Percentiles rank a stretch among this genome's conserved stretches.
phyloP scores from a whole-genome alignment of 2,113 vertebrate species.

The Pseudopipra pipra region DNA sequence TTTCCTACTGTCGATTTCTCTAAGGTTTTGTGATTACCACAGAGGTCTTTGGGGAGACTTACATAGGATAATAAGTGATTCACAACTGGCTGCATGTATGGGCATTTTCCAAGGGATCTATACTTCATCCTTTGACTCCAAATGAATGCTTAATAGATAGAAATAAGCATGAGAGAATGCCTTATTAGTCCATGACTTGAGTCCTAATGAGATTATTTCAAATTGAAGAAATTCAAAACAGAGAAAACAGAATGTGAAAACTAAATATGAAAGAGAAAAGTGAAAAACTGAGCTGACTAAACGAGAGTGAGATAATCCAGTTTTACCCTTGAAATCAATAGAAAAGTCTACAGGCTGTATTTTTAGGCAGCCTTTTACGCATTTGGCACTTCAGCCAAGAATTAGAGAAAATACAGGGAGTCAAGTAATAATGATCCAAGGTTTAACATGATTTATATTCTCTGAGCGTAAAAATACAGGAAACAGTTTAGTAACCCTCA shows the following conservation, averaged over 20 bases:
- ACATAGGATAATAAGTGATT: not conserved
- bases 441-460: not conserved
- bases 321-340: slow-evolving; percentile 3
- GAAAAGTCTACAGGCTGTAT: not conserved
- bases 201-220: not conserved
- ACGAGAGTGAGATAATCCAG: not conserved
- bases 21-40: not conserved
- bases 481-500: not conserved
- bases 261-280: not conserved
- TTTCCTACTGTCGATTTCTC: not conserved
- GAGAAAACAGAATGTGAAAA: not conserved
- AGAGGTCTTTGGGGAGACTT: not conserved
- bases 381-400: not conserved
- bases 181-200: not conserved
- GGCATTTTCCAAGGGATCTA: not conserved
- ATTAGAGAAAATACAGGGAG: not conserved
- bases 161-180: not conserved
- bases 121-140: not conserved
- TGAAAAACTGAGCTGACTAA: not conserved
- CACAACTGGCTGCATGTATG: not conserved
- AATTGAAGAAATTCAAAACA: not conserved
- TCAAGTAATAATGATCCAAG: not conserved
- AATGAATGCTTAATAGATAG: not conserved
- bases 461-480: not conserved
- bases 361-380: not conserved